Evolutionary conservation across 1,140 invertebrate species (phyloP), one percentile per base, ranked within the genome.

Genomic region (Drosophila lowei): DNA sequence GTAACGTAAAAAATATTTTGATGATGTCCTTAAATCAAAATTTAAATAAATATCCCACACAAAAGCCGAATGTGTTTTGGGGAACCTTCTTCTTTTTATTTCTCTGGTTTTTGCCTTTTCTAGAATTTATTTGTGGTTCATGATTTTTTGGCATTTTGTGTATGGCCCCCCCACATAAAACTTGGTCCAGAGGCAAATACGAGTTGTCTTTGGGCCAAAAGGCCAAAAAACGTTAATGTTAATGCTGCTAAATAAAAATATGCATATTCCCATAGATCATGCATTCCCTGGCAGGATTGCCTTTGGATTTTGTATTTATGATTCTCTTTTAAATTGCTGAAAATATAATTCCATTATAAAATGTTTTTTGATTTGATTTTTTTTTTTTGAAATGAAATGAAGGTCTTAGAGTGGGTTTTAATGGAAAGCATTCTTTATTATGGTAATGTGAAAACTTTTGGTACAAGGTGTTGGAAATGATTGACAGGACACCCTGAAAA

Each of bases 1-100:
- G 83, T 78, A 86, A 86, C 78, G 83, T 86, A 86, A 83, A 86
- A 86, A 79, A 75, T 76, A 64, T 67, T 76, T 86, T 86, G 83
- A 86, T 88, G 83, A 88, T 86, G 84, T 86, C 83, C 83, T 88
- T 86, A 88, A 86, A 86, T 86, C 83, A 86, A 86, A 86, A 86
- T 83, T 86, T 86, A 86, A 86, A 86, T 83, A 86, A 89, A 83
- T 86, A 88, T 78, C 60, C 64, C 63, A 58, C 25, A 60, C 13
- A 43, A 53, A 11, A 38, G 16, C n/a, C 21, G 30, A 42, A 43
- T 25, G 50, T 47, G 41, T 38, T 49, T 15, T 47, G 34, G 38
- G 55, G 18, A 3, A 18, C 6, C 28, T 28, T 28, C 2, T 30
- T 8, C 8, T 9, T 77, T 83, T 76, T 77, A 79, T 84, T 73